A percentile compares a stretch with the other conserved stretches of the same genome.
Evolutionary conservation across 2,113 vertebrate species (phyloP).

Genomic region (Pelobates fuscus): DNA sequence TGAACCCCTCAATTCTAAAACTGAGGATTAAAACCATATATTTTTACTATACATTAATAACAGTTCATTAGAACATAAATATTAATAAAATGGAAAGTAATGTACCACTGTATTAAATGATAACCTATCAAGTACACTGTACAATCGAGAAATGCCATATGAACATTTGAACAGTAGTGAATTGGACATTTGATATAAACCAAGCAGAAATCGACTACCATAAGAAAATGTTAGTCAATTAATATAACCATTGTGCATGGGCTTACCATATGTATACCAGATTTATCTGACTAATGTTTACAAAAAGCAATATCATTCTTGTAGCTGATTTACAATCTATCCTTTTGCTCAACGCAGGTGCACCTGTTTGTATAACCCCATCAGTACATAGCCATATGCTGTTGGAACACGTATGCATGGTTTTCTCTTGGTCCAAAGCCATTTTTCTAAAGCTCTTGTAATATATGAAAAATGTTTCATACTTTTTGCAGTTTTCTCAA

Average conservation of each 20-base stretch:
- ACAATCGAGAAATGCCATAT: too few relatives aligned
- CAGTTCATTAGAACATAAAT: too few relatives aligned
- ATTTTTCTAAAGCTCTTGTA: constrained; percentile 20
- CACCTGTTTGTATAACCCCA: constrained; percentile 47
- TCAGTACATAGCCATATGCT: constrained; percentile 41
- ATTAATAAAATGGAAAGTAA: too few relatives aligned
- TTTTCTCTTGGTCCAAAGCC: constrained; percentile 9
- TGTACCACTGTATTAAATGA: too few relatives aligned
- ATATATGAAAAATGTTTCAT: too few relatives aligned
- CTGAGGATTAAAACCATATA: too few relatives aligned
- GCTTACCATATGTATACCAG: constrained; percentile 26
- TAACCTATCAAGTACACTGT: too few relatives aligned
- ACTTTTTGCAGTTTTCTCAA: too few relatives aligned
- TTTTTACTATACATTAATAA: too few relatives aligned
- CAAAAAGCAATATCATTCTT: constrained; percentile 20
- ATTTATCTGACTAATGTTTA: constrained; percentile 18
- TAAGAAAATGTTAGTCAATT: constrained; percentile 18
- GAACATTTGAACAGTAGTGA: too few relatives aligned
- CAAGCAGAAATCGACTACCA: neutral
- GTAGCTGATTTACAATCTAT: constrained; percentile 33
- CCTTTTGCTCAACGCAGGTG: constrained; percentile 26
- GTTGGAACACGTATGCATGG: constrained; percentile 30
- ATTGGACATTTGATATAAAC: too few relatives aligned
- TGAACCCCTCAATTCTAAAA: too few relatives aligned
- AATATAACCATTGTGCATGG: constrained; percentile 8